Conservation (phyloP, 1,140 invertebrate species). For the Drosophila lacteicornis region DNA sequence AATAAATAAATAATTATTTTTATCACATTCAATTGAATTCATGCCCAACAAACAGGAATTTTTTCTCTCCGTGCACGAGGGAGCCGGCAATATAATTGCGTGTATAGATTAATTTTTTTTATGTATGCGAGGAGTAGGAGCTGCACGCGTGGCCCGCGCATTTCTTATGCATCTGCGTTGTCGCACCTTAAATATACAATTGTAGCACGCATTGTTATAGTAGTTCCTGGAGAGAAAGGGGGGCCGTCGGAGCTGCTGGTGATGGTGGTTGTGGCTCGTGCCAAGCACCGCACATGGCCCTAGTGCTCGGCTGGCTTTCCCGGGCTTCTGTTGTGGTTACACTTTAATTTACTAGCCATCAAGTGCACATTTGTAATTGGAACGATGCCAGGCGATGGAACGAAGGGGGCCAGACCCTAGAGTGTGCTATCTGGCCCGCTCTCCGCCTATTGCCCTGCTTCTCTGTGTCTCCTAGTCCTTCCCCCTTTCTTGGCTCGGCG, state of each 20-base stretch:
- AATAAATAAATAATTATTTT: no score
- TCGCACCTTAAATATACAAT: slow-evolving; percentile 61
- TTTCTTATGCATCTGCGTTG: slow-evolving; percentile 40
- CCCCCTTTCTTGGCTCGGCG: slow-evolving; percentile 17
- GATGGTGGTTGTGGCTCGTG: slow-evolving; percentile 35
- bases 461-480: slow-evolving; percentile 9
- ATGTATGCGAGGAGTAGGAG: slow-evolving; percentile 29
- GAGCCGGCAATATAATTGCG: slow-evolving; percentile 58
- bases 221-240: neutral
- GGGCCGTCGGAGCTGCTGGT: neutral
- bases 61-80: slow-evolving; percentile 7
- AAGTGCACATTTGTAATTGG: slow-evolving; percentile 77
- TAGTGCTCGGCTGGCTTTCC: slow-evolving; percentile 4
- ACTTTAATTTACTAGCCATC: slow-evolving; percentile 75
- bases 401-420: slow-evolving; percentile 23
- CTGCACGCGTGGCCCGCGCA: slow-evolving; percentile 45
- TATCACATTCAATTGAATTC: no score
- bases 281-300: slow-evolving; percentile 48
- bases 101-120: slow-evolving; percentile 69
- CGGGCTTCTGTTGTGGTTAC: slow-evolving; percentile 61
- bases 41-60: no score
- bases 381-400: slow-evolving; percentile 45
- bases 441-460: neutral
- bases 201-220: slow-evolving; percentile 25
- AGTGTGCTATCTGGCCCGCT: slow-evolving; percentile 22